Conservation (phyloP, 2,888 invertebrate genomes). For the Caenorhabditis afra region DNA sequence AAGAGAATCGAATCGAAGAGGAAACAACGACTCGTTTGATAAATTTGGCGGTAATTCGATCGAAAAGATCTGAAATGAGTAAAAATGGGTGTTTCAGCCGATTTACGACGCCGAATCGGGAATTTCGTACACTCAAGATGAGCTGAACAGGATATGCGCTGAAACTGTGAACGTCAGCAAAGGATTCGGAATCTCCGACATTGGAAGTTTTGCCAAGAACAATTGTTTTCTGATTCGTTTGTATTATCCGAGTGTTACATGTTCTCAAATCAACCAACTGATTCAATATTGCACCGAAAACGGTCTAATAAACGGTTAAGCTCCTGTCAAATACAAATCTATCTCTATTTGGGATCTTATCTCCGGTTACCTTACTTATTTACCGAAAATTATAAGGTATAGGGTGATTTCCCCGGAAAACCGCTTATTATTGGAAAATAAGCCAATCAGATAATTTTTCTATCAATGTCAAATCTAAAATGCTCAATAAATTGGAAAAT, state of each 20-base stretch:
- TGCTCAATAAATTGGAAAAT: too few species aligned
- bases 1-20: conserved; percentile 37
- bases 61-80: not conserved
- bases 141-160: conserved; percentile 55
- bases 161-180: conserved; percentile 60
- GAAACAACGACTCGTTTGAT: conserved; percentile 39
- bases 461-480: too few species aligned
- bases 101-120: conserved; percentile 60
- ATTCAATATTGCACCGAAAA: conserved; percentile 63
- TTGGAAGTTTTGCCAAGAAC: conserved; percentile 63
- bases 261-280: conserved; percentile 65
- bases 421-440: too few species aligned
- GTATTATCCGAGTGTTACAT: conserved; percentile 67
- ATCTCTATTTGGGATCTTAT: too few species aligned
- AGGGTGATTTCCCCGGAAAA: too few species aligned
- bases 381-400: too few species aligned
- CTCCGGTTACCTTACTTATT: too few species aligned
- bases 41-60: conserved; percentile 38
- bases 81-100: conserved; percentile 44
- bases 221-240: conserved; percentile 66
- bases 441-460: too few species aligned
- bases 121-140: conserved; percentile 54
- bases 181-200: conserved; percentile 65
- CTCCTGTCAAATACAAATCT: too few species aligned
- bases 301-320: conserved; percentile 56